Evolutionary conservation across 2,888 invertebrate species (phyloP).

Genomic region (Biston betularia): DNA sequence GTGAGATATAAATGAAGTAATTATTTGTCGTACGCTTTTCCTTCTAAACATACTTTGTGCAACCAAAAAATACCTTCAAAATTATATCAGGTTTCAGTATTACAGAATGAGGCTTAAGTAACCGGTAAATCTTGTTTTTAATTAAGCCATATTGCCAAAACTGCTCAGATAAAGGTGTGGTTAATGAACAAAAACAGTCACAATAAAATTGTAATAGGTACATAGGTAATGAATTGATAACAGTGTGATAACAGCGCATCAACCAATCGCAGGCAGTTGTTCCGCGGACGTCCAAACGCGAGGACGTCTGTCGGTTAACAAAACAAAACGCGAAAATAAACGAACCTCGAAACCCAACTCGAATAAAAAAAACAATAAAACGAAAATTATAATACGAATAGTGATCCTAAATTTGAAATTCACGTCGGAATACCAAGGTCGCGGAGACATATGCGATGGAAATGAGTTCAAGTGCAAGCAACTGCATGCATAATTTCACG

Average conservation of each 20-base stretch:
- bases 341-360: constrained; percentile 68
- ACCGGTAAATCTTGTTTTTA: constrained; percentile 42
- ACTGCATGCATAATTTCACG: constrained; percentile 74
- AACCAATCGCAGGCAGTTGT: constrained; percentile 67
- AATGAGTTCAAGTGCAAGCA: constrained; percentile 51
- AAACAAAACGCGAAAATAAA: constrained; percentile 58
- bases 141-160: constrained; percentile 37
- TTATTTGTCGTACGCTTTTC: too few relatives aligned
- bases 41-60: too few relatives aligned
- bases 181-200: constrained; percentile 54
- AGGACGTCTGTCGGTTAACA: constrained; percentile 67
- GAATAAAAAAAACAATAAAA: constrained; percentile 54
- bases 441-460: constrained; percentile 23
- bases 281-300: constrained; percentile 67
- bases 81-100: background rate
- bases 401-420: constrained; percentile 22
- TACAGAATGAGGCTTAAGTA: constrained; percentile 22
- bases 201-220: constrained; percentile 54
- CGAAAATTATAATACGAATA: constrained; percentile 47
- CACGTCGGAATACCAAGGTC: constrained; percentile 47
- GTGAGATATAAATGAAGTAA: too few relatives aligned
- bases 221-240: constrained; percentile 62
- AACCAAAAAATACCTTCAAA: background rate
- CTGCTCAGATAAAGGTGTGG: constrained; percentile 46
- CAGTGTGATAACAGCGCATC: constrained; percentile 56